Conservation (phyloP, 1,140 invertebrate species). For the Choristoneura fumiferana region DNA sequence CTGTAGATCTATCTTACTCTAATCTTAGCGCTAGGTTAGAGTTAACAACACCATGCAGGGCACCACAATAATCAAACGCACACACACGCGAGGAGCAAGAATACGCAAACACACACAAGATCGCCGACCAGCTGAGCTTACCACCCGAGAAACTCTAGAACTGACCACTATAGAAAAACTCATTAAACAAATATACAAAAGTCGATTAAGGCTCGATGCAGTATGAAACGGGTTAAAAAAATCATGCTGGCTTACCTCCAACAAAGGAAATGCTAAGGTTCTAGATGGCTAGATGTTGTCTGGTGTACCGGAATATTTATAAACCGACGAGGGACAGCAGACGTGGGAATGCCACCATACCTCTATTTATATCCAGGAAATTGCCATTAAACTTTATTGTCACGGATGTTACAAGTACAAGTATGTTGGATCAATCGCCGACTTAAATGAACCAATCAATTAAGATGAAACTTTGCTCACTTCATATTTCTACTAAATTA, state of each 20-base stretch:
- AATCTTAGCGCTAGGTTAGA: constrained; percentile 17
- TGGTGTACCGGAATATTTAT: not conserved
- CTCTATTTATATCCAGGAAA: too few species aligned
- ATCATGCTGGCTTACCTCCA: constrained; percentile 17
- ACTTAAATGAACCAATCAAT: too few species aligned
- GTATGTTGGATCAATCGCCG: too few species aligned
- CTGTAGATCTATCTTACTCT: not conserved
- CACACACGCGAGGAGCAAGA: constrained; percentile 54
- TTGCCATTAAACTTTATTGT: too few species aligned
- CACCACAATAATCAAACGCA: constrained; percentile 59
- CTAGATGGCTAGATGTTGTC: not conserved
- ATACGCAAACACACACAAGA: constrained; percentile 71
- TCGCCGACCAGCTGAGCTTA: constrained; percentile 73
- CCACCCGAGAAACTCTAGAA: constrained; percentile 21
- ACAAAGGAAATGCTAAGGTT: not conserved
- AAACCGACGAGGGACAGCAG: too few species aligned
- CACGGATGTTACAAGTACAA: too few species aligned
- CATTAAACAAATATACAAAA: constrained; percentile 9
- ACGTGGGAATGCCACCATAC: too few species aligned
- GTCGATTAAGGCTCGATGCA: not conserved
- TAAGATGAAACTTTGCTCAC: too few species aligned
- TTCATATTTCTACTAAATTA: too few species aligned
- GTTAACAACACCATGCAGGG: constrained; percentile 42
- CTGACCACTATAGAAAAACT: not conserved
- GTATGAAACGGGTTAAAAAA: not conserved